Evolutionary conservation across 2,113 vertebrate species (phyloP).

Genomic region (Tichodroma muraria): DNA sequence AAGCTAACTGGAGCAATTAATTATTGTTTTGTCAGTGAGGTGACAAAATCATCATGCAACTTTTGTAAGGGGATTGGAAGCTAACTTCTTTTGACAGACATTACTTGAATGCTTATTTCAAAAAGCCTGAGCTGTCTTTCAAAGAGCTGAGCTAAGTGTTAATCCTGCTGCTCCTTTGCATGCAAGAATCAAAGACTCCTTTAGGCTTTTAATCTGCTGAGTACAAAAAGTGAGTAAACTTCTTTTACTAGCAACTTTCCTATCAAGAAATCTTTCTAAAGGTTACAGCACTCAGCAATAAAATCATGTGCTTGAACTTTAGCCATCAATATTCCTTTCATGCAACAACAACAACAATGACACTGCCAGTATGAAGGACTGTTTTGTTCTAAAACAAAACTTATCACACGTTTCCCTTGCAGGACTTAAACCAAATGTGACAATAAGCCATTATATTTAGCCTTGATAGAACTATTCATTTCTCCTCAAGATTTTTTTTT

Average conservation of each 20-base stretch:
- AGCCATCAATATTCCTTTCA: neutral
- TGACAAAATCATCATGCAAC: neutral
- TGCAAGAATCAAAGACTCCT: neutral
- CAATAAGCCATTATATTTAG: neutral
- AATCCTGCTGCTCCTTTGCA: neutral
- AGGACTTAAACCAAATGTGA: neutral
- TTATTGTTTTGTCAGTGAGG: neutral
- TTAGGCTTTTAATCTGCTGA: neutral
- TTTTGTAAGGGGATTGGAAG: neutral
- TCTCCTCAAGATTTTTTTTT: neutral
- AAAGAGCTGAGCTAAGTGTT: neutral
- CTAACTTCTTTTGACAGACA: neutral
- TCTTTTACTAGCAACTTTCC: conserved; percentile 24
- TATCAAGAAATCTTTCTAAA: conserved; percentile 41
- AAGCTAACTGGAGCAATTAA: neutral
- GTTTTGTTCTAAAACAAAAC: conserved; percentile 54
- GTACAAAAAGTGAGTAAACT: neutral
- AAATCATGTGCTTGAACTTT: conserved; percentile 22
- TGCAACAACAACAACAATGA: conserved; percentile 26
- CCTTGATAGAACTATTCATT: neutral
- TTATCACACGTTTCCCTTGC: neutral
- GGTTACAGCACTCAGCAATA: conserved; percentile 32
- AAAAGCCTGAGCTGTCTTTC: neutral
- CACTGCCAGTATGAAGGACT: neutral
- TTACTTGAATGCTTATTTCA: neutral